Base-by-base conservation (phyloP, 2,113 vertebrate genomes). In the Heterotis niloticus region DNA sequence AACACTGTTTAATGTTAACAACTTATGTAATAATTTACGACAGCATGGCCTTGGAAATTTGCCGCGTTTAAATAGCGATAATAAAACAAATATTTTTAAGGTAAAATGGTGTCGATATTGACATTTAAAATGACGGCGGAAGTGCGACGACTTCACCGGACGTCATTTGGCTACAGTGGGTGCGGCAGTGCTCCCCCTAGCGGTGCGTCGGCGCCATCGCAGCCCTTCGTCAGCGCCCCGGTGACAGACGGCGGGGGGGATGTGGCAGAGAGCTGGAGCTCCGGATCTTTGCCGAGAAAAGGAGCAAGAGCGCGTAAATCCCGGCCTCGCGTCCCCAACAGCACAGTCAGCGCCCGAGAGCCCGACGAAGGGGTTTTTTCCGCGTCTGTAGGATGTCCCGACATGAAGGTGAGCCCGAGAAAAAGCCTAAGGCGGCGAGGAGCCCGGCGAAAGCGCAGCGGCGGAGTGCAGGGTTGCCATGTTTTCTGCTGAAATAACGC, bases 301-400 rank as follows among this genome's bases (percentile, higher is more conserved):
- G 91, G 88, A 88, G 87, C 89, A 88, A 90, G 88, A 89, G 88
- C 90, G 88, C 90, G 84, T 71, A 87, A 90, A 84, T 86, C 90
- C 91, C 84, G 91, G 90, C 88, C 90, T 89, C 87, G 85, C 88
- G 80, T 84, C n/a, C 51, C 69, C 34, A 34, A 23, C 23, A 57
- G 71, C 71, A 68, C 81, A 80, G 80, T 84, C 62, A 75, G 44
- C 79, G 75, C 82, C 20, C 80, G 73, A 86, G 83, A 89, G 86
- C 87, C 90, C 90, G 76, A 81, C 79, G 80, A 85, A 83, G 83
- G 89, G 87, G 85, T 87, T 86, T 88, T 68, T 57, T 78, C 79
- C 76, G 84, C 78, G 88, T 87, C 80, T 88, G 84, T 90, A 94
- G 92, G 91, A 94, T 94, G 93, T 94, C 92, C 92, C 93, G 93